Percentiles rank a stretch among this genome's conserved stretches.
Conservation (phyloP, 2,888 invertebrate genomes). For the Galerucella nymphaeae region DNA sequence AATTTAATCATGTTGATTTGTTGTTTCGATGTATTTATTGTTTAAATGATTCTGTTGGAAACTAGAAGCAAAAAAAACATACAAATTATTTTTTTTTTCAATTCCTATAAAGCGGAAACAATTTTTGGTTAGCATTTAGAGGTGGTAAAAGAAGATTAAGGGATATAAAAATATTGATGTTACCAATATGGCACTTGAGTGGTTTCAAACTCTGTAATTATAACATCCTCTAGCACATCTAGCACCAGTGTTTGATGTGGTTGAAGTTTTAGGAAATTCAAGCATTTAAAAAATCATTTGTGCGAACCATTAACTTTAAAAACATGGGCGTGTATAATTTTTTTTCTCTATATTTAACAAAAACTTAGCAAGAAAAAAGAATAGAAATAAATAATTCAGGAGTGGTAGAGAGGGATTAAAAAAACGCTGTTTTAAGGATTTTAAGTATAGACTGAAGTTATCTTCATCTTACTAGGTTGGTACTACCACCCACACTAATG, state of each 20-base stretch:
- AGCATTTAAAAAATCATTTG: background rate
- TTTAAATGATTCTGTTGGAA: background rate
- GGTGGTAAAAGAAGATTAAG: too few species aligned
- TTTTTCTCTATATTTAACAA: background rate
- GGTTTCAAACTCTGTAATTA: background rate
- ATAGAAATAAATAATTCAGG: too few species aligned
- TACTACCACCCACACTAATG: slow-evolving; percentile 5
- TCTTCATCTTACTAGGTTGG: too few species aligned
- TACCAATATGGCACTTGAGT: too few species aligned
- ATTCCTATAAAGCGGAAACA: too few species aligned
- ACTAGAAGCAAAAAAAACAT: background rate
- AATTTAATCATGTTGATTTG: background rate
- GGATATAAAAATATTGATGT: too few species aligned
- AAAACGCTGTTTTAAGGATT: too few species aligned
- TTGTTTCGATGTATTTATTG: background rate
- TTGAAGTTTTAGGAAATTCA: background rate
- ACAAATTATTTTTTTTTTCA: too few species aligned
- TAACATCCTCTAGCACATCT: background rate
- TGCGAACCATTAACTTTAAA: background rate
- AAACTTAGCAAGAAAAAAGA: background rate
- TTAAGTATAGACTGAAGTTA: too few species aligned
- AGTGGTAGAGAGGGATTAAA: too few species aligned
- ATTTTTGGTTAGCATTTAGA: too few species aligned
- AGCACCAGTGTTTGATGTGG: background rate
- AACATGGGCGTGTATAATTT: background rate